Evolutionary conservation across 2,888 invertebrate genomes (phyloP).

Genomic region (Pocota personata): DNA sequence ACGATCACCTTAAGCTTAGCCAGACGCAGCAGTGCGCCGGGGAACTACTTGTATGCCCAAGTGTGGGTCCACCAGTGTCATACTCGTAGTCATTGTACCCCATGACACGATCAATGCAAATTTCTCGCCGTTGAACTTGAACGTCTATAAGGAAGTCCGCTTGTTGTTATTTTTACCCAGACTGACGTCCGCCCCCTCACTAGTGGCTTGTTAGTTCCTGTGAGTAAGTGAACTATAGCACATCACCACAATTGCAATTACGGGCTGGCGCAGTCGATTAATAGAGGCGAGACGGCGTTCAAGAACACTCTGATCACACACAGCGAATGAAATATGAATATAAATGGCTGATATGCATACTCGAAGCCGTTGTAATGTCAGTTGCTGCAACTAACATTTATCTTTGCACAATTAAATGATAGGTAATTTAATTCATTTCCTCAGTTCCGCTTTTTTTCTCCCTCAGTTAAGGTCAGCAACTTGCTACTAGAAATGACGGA

Average conservation of each 20-base stretch:
- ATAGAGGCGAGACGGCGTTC: conserved; percentile 59
- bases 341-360: conserved; percentile 46
- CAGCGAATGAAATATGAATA: conserved; percentile 24
- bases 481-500: not conserved
- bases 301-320: conserved; percentile 46
- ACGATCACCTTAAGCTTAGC: conserved; percentile 54
- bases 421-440: conserved; percentile 54
- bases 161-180: conserved; percentile 19
- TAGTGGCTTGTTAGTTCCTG: conserved; percentile 23
- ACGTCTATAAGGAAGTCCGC: conserved; percentile 63
- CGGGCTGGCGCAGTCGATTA: conserved; percentile 7
- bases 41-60: conserved; percentile 9
- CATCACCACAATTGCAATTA: conserved; percentile 39
- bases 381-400: conserved; percentile 33
- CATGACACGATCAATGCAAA: conserved; percentile 57
- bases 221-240: conserved; percentile 18
- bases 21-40: conserved; percentile 30
- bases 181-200: conserved; percentile 44
- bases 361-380: conserved; percentile 11
- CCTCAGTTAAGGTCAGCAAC: not conserved
- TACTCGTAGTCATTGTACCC: conserved; percentile 59
- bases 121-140: conserved; percentile 64
- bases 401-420: conserved; percentile 51
- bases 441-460: conserved; percentile 45
- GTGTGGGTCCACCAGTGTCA: conserved; percentile 24